A percentile compares a stretch with the other conserved stretches of the same genome.
Evolutionary conservation across 2,888 invertebrate species (phyloP).

Genomic region (Antitype chi): DNA sequence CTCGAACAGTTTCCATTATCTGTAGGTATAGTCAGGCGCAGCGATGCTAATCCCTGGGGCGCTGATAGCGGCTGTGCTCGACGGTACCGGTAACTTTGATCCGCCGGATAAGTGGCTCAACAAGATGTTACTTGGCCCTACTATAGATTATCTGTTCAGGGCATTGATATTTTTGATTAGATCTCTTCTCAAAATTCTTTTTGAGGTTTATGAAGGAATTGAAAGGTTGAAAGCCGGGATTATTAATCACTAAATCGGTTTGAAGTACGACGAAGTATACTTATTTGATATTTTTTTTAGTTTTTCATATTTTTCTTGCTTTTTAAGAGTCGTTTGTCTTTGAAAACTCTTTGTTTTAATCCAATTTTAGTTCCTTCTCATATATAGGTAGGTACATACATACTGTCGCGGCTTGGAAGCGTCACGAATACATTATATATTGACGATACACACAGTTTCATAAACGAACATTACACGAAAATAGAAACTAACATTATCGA

Average conservation of each 20-base stretch:
- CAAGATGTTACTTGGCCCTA: conserved; percentile 42
- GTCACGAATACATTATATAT: no score
- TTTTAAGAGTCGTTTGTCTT: neutral
- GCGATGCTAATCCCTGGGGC: conserved; percentile 41
- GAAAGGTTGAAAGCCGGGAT: conserved; percentile 1
- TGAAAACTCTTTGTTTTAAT: neutral
- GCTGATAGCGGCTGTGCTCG: conserved; percentile 40
- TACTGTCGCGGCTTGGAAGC: no score
- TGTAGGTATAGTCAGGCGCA: conserved; percentile 38
- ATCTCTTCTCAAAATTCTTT: neutral
- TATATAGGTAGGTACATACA: no score
- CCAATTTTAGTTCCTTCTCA: neutral
- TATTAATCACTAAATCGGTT: neutral
- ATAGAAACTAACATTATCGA: neutral
- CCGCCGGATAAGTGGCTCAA: conserved; percentile 40
- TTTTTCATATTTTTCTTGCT: neutral
- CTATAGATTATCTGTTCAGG: conserved; percentile 47
- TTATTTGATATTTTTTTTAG: neutral
- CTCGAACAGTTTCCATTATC: conserved; percentile 42
- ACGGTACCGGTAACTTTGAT: conserved; percentile 53
- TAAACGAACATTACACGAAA: neutral
- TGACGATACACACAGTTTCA: neutral
- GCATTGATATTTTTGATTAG: conserved; percentile 39
- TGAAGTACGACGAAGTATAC: neutral
- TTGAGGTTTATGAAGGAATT: conserved; percentile 14